Conservation (phyloP, 1,140 invertebrate genomes). For the Diploscapter pachys region DNA sequence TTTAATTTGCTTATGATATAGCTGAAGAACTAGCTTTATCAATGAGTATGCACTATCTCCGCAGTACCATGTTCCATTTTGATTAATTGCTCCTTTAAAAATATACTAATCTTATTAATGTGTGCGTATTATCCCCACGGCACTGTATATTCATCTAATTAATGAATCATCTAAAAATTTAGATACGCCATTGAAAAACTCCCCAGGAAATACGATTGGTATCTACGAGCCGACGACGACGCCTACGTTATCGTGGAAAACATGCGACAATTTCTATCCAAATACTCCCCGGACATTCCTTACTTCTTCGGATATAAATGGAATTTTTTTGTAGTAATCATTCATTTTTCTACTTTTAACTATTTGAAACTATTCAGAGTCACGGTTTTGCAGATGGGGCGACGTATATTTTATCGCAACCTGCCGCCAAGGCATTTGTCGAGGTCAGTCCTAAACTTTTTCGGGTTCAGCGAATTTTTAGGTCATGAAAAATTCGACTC, state of each 20-base stretch:
- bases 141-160: neutral
- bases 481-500: constrained; percentile 15
- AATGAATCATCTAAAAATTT: neutral
- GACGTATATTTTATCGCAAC: constrained; percentile 31
- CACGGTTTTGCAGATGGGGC: constrained; percentile 32
- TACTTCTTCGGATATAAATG: constrained; percentile 36
- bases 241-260: constrained; percentile 61
- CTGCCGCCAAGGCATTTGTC: constrained; percentile 24
- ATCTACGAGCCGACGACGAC: constrained; percentile 60
- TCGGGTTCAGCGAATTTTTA: too few relatives aligned
- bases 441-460: neutral
- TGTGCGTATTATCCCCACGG: too few relatives aligned
- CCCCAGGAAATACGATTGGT: constrained; percentile 53
- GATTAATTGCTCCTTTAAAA: too few relatives aligned
- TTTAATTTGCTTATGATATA: neutral
- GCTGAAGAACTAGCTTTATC: neutral
- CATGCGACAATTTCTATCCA: constrained; percentile 52
- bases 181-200: constrained; percentile 30
- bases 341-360: neutral
- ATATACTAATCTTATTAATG: neutral
- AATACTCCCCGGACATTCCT: constrained; percentile 39
- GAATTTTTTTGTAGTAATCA: constrained; percentile 36
- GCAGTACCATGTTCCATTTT: neutral
- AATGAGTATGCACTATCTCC: neutral
- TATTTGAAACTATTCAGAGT: constrained; percentile 22